Evolutionary conservation across 2,797 vertebrate species (phyloP).

Genomic region (Carcharodon carcharias): DNA sequence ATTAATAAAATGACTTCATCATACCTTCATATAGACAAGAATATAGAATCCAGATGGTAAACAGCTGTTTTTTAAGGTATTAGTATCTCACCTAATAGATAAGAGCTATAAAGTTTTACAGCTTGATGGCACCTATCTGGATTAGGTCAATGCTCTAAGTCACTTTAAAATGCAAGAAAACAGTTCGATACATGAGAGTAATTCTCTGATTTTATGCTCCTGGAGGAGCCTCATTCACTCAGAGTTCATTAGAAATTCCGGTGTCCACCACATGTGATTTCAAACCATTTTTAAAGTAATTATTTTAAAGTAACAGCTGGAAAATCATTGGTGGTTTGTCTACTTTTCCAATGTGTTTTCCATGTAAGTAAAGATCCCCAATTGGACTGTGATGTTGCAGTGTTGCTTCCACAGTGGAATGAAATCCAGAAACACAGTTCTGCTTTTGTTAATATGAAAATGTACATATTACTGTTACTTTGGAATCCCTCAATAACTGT

Average conservation of each 20-base stretch:
- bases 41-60: not conserved
- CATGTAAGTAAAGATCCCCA: not conserved
- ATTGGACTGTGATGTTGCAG: not conserved
- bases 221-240: not conserved
- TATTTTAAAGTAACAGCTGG: not conserved
- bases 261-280: not conserved
- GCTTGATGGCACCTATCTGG: not conserved
- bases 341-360: not conserved
- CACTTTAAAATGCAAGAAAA: not conserved
- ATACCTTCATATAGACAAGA: not conserved
- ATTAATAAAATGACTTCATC: not conserved
- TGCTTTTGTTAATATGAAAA: not conserved
- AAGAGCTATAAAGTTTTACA: not conserved
- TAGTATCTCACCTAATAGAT: not conserved
- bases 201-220: not conserved
- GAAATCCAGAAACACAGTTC: not conserved
- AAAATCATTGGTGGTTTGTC: not conserved
- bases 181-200: not conserved
- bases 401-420: not conserved
- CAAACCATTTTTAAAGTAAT: not conserved
- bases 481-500: not conserved
- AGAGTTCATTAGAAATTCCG: not conserved
- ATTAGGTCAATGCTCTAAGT: not conserved
- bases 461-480: not conserved
- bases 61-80: not conserved